Conservation (phyloP, 2,113 vertebrate genomes). For the Suricata suricatta region DNA sequence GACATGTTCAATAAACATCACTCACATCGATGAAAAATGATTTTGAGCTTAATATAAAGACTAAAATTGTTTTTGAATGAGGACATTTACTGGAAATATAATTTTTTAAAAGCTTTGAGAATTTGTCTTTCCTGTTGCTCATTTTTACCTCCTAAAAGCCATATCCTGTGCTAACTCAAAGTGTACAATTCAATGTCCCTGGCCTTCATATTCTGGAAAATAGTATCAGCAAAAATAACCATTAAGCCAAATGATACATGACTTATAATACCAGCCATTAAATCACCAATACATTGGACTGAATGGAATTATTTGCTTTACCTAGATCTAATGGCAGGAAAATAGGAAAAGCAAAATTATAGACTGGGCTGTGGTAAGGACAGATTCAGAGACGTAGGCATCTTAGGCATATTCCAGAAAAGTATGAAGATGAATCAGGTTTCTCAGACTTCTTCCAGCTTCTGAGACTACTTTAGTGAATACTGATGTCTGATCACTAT, state of each 20-base stretch:
- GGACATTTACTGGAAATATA: background rate
- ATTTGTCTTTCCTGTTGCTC: background rate
- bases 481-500: background rate
- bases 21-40: background rate
- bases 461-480: background rate
- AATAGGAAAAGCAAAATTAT: slow-evolving; percentile 31
- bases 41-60: background rate
- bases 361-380: background rate
- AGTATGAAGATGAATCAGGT: background rate
- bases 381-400: background rate
- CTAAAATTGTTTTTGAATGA: background rate
- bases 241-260: background rate
- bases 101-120: background rate
- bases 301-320: slow-evolving; percentile 59
- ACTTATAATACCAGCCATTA: slow-evolving; percentile 44
- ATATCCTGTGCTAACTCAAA: background rate
- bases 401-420: background rate
- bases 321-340: slow-evolving; percentile 43
- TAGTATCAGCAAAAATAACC: slow-evolving; percentile 49
- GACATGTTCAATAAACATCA: background rate
- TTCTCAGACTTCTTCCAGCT: background rate
- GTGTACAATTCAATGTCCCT: background rate
- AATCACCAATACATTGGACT: slow-evolving; percentile 51
- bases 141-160: background rate
- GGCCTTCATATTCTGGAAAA: slow-evolving; percentile 35